Percentiles rank a stretch among this genome's conserved stretches.
phyloP scores from a whole-genome alignment of 2,888 invertebrate genomes.

The Rhyacophila evoluta region DNA sequence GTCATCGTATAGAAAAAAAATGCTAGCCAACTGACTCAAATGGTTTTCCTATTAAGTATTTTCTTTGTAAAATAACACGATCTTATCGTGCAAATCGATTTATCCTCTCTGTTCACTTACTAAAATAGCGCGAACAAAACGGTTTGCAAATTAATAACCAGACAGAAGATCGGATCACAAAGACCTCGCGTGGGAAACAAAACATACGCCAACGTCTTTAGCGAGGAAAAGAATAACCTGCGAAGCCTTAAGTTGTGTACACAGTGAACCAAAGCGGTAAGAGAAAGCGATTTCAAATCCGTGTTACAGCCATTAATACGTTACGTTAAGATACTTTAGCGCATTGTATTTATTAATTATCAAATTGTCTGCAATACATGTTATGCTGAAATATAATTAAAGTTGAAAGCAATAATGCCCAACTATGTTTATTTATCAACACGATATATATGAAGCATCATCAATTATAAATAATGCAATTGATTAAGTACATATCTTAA shows the following conservation, averaged over 20 bases:
- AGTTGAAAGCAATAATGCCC: no score
- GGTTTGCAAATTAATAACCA: conserved; percentile 49
- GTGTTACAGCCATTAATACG: neutral
- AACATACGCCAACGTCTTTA: conserved; percentile 46
- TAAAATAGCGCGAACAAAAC: conserved; percentile 29
- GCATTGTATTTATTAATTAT: no score
- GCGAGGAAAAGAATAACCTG: conserved; percentile 48
- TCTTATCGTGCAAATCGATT: neutral
- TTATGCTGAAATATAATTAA: no score
- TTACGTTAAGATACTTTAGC: no score
- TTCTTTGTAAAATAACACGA: neutral
- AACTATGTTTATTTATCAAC: no score
- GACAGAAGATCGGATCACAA: conserved; percentile 43
- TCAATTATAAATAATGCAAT: no score
- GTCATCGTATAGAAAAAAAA: neutral
- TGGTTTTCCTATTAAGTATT: conserved; percentile 9
- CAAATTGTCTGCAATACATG: no score
- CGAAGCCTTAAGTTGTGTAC: neutral
- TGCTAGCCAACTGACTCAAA: neutral
- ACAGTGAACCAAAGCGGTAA: neutral
- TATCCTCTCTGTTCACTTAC: neutral
- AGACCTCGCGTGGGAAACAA: conserved; percentile 45
- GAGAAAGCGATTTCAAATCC: neutral
- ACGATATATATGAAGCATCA: no score
- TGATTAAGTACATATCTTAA: no score